Evolutionary conservation across 2,113 vertebrate species (phyloP), one percentile per base, ranked within the genome.

Genomic region (Bufo gargarizans): DNA sequence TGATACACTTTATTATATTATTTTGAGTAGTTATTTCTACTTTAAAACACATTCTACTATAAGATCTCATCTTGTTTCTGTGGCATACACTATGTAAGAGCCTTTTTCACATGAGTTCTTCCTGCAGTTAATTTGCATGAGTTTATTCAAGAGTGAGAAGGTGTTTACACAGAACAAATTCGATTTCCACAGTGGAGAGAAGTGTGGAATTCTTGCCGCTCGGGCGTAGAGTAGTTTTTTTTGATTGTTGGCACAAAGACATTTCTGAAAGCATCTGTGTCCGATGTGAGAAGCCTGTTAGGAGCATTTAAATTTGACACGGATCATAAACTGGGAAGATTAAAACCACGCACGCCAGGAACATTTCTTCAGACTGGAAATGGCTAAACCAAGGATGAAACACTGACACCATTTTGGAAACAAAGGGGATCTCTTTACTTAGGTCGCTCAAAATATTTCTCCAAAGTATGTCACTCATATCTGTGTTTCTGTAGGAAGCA

Each of bases 201-300:
- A 33, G 16, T 55, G 20, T 55, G 47, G 49, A 84, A 84, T 84
- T 55, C n/a, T 67, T 65, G 50, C 49, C 55, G 33, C 82, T 84
- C 49, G 8, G 22, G n/a, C 56, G 10, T 5, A 9, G 22, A 59
- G 22, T 59, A 16, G 53, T 11, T 17, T 59, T 50, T 65, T 86
- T 56, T 78, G 61, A 33, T 65, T 71, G 77, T 43, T 80, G 77
- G 76, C 61, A 87, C 58, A 63, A 53, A 87, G 76, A 67, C 77
- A 85, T 85, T 85, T 72, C 67, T 85, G 49, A 65, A 69, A 80
- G 86, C 77, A 87, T 63, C 86, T 87, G 86, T 87, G 77, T 87
- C 50, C 63, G 50, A 87, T 87, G 77, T 78, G 61, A 69, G 77
- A 87, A 79, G 47, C 47, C 59, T 87, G 85, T 80, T 80, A 80